Base-by-base conservation (phyloP, 2,113 vertebrate species). In the Leptocoma aspasia region DNA sequence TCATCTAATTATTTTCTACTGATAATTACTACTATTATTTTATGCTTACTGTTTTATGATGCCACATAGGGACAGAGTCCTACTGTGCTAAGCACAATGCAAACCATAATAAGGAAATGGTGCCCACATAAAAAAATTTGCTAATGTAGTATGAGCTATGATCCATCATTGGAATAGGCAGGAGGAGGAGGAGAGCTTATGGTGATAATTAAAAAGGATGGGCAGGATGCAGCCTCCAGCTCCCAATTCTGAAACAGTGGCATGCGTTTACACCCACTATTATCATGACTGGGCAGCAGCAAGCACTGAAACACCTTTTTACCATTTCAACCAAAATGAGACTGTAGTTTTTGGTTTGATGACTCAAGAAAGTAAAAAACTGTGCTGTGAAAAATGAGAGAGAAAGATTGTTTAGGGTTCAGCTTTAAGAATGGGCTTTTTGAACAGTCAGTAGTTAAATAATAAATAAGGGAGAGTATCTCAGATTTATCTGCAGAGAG, bases 21-120 rank as follows among this genome's bases (percentile, higher is more conserved):
- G 86, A 81, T 94, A 95, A 94, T 97, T 96, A 89, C 86, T 89
- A 50, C 86, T 93, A 66, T 72, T 95, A 78, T 83, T 91, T 95
- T 86, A 86, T 75, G 64, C 86, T 83, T 89, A 63, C 71, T 92
- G 59, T 90, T 96, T 93, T 86, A 86, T 89, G 86, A 47, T 78
- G 7, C 89, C 86, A 89, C 86, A 68, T 53, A 83, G 82, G 89
- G 94, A 35, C 27, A 28, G 76, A 83, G 60, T 86, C 89, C 76
- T 94, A 63, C 6, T 24, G 86, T 73, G 79, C 63, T 76, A 52
- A 95, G 92, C 68, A 66, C 68, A 89, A 44, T 31, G 72, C 76
- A 90, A 89, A 77, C 76, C 41, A 6, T 86, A 70, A 47, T 77
- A 86, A 86, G 60, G 89, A 94, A 92, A 75, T 37, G 72, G 57